These are phyloP conservation scores for Scaptodrosophila lebanonensis DNA, from an alignment of 1,140 invertebrate genomes.

Conservation along the genomic window DNA sequence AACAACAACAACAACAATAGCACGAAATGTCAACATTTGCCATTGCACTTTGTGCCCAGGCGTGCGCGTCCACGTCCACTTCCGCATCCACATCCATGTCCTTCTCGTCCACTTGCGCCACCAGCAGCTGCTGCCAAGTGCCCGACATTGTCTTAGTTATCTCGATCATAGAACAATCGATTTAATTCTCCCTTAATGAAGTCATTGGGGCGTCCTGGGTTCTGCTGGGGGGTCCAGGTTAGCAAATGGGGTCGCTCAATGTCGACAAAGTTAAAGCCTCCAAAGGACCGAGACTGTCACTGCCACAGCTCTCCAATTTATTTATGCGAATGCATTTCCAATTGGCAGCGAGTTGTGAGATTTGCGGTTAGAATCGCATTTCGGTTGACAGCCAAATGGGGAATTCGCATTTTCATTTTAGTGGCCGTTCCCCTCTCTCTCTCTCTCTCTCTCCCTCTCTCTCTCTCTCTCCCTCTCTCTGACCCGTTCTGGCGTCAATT, in stretches of 20 bases:
- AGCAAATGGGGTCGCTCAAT: no score
- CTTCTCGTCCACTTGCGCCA: conserved; percentile 13
- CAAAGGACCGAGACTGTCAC: no score
- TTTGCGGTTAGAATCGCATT: no score
- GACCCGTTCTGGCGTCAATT: conserved; percentile 30
- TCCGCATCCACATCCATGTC: no score
- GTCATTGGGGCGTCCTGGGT: no score
- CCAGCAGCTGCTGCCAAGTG: conserved; percentile 5
- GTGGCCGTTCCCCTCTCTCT: background rate
- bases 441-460: no score
- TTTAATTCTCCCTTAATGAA: conserved; percentile 66
- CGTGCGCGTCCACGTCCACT: no score
- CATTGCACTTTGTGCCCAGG: conserved; percentile 62
- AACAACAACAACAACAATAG: conserved; percentile 40
- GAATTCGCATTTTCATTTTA: no score
- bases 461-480: background rate
- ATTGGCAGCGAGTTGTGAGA: conserved; percentile 33
- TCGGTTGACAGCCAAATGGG: conserved; percentile 21
- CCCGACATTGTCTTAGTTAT: conserved; percentile 56
- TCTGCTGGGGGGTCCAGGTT: no score
- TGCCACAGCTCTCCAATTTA: conserved; percentile 17
- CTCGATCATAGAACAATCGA: conserved; percentile 64
- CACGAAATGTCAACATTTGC: conserved; percentile 68
- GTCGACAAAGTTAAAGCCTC: no score
- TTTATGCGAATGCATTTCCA: conserved; percentile 13